Percentiles rank a stretch among this genome's conserved stretches.
Evolutionary conservation across 1,140 invertebrate genomes (phyloP).

Genomic region (Dufourea novaeangliae): DNA sequence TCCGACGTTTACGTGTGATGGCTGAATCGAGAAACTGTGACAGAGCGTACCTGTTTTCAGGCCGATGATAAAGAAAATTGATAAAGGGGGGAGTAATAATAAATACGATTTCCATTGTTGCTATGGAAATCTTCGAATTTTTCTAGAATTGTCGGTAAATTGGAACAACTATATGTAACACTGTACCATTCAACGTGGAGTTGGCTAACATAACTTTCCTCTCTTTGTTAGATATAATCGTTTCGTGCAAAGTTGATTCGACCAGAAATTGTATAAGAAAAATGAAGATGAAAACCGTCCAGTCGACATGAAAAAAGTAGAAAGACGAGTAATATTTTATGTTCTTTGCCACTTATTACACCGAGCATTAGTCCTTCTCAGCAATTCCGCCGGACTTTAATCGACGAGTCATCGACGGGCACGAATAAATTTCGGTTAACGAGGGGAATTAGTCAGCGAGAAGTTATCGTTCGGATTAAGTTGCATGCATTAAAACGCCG

Average conservation of each 20-base stretch:
- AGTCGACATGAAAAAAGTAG: not conserved
- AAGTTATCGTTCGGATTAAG: conserved; percentile 19
- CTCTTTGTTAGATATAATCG: no score
- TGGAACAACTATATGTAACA: no score
- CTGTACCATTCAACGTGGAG: no score
- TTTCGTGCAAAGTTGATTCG: no score
- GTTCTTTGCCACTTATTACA: not conserved
- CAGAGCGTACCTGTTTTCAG: not conserved
- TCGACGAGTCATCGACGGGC: not conserved
- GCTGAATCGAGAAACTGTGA: conserved; percentile 5
- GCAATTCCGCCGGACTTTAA: no score
- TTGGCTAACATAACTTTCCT: no score
- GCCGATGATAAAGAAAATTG: conserved; percentile 6
- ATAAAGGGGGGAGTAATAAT: not conserved
- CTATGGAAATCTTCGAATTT: no score
- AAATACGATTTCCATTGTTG: not conserved
- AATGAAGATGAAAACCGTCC: no score
- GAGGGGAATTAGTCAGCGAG: conserved; percentile 1
- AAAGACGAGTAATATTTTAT: not conserved
- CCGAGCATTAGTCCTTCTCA: not conserved
- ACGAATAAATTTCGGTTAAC: conserved; percentile 12
- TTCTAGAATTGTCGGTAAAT: no score
- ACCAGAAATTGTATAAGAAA: no score
- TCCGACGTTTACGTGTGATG: not conserved
- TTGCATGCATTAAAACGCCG: conserved; percentile 18